Base-by-base conservation (phyloP, 2,888 invertebrate genomes). In the Eurytoma californica region DNA sequence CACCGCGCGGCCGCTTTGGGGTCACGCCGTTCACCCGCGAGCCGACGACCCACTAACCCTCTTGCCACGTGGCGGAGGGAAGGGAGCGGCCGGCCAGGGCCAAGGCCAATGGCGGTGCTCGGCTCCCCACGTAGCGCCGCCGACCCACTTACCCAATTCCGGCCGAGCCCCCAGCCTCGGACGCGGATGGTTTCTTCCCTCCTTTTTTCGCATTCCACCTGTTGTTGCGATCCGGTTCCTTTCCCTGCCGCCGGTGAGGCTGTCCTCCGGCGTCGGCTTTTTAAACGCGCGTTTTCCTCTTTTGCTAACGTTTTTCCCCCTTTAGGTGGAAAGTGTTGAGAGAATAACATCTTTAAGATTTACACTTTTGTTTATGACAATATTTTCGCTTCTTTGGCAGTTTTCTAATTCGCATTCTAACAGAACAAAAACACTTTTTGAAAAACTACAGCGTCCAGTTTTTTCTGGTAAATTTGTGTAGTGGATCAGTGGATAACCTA, bases 31-130 rank as follows among this genome's bases (percentile, higher is more conserved):
- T 70, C 68, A 61, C 76, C 20, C 39, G 28, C 84, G 82, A 87
- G 87, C 84, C 84, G 88, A 83, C 85, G 88, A 87, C 90, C 85
- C 85, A 90, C 86, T 90, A 84, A 87, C 89, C 89, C 86, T 88
- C 84, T 88, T 89, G 81, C 39, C 39, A 7, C 39, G 39, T 9
- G 39, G 39, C 9, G 39, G 9, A 9, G 39, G 39, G 39, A 7
- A 39, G 7, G 39, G 39, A 39, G 39, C 7, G 39, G 7, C 68
- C 66, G 69, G 65, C 9, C 39, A 39, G 9, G 9, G 39, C 39
- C 39, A 55, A 67, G 72, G 66, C 86, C 86, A 87, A 85, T 86
- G 67, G 53, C 24, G 18, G 14, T 12, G 60, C 13, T 7, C 3
- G 18, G 16, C 20, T 14, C 74, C 78, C 67, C 75, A 53, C 68